phyloP scores from a whole-genome alignment of 2,113 vertebrate species.

The Ifrita kowaldi region DNA sequence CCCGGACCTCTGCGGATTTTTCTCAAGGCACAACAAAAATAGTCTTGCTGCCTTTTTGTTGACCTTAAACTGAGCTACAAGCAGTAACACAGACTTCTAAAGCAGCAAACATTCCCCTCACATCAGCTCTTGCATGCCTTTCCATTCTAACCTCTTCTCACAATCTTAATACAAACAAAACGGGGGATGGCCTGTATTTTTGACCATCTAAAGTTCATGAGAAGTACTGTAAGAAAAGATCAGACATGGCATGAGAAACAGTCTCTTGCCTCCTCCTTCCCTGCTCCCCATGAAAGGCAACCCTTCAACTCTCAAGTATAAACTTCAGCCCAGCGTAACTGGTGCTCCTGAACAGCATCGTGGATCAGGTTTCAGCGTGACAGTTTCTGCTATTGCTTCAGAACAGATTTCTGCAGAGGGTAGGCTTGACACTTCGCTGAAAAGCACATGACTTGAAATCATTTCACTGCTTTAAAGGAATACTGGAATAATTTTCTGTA shows the following conservation, averaged over 20 bases:
- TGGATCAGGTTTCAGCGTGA: background rate
- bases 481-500: background rate
- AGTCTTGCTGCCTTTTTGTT: background rate
- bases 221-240: background rate
- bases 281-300: background rate
- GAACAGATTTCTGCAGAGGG: background rate
- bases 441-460: background rate
- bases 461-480: background rate
- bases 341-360: background rate
- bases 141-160: background rate
- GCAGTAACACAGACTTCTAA: background rate
- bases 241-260: accelerated
- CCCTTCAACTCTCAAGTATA: no score
- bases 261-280: background rate
- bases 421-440: background rate
- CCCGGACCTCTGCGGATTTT: background rate
- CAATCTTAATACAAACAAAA: background rate
- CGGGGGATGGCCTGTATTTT: background rate
- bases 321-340: background rate
- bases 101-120: background rate
- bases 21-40: background rate
- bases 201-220: background rate
- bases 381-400: background rate
- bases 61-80: background rate
- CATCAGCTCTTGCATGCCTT: background rate